Evolutionary conservation across 2,113 vertebrate species (phyloP).

Genomic region (Leptosomus discolor): DNA sequence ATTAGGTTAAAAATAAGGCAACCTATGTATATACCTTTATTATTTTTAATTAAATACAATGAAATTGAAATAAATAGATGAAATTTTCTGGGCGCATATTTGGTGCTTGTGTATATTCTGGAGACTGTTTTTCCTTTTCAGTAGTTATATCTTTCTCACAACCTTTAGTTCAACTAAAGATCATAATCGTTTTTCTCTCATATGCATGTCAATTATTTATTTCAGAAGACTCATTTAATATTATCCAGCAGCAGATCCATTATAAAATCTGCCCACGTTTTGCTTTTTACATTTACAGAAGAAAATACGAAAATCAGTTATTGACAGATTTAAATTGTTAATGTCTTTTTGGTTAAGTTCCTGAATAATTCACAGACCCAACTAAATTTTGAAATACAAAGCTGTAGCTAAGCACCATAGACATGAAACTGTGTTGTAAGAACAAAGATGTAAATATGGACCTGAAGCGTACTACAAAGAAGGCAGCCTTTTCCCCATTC

Average conservation of each 20-base stretch:
- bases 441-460: neutral
- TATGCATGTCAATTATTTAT: neutral
- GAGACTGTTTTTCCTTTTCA: neutral
- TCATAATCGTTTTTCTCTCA: neutral
- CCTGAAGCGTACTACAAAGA: neutral
- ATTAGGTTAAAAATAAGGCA: neutral
- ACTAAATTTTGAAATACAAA: neutral
- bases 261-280: neutral
- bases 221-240: neutral
- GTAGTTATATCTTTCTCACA: neutral
- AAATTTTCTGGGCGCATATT: neutral
- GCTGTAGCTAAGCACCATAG: neutral
- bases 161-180: neutral
- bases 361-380: neutral
- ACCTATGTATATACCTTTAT: neutral
- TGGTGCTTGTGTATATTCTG: neutral
- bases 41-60: neutral
- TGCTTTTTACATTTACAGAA: neutral
- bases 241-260: neutral
- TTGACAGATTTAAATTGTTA: conserved; percentile 3
- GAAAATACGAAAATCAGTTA: neutral
- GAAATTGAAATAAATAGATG: neutral
- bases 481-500: neutral
- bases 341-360: neutral
- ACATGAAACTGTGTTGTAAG: neutral